Base-by-base conservation (phyloP, 2,113 vertebrate genomes). In the Melanostigma gelatinosum region DNA sequence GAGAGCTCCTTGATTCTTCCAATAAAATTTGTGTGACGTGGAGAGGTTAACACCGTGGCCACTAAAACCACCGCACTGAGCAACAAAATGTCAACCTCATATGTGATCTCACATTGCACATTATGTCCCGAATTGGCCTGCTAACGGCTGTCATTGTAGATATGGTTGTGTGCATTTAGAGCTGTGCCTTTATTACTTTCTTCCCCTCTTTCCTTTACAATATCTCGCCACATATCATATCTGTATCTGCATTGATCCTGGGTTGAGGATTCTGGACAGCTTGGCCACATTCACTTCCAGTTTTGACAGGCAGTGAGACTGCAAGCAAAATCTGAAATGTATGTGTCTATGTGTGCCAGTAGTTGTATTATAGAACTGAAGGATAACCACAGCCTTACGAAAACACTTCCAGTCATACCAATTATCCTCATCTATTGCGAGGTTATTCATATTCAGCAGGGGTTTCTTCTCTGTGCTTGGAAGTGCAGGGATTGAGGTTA, bases 1-100 rank as follows among this genome's bases (percentile, higher is more conserved):
- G 75, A 81, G 72, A 83, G 69, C 79, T 67, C 60, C 85, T 80
- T 80, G 78, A 88, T 85, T 85, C 80, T 48, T 42, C 34, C 75
- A 27, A 88, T 93, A 91, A 91, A 93, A 80, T 83, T 32, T 84
- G 62, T 69, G 65, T 74, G 78, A 82, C 44, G 13, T 67, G 32
- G 34, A 85, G 61, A 75, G 79, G 84, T 77, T 63, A 70, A 82
- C 42, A 32, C 77, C 24, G 32, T 52, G 36, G 68, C 64, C 66
- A n/a, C 58, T 63, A 68, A 73, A 79, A 60, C 20, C 52, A 71
- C 61, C 27, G 72, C 72, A 72, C 75, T 69, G 38, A 82, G 55
- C 62, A 68, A 60, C 32, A 27, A 6, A 61, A 27, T 64, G 1
- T 16, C 32, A 36, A 44, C 67, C 34, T 58, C 55, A 62, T 8